Percentiles rank a stretch among this genome's conserved stretches.
Conservation (phyloP, 2,113 vertebrate species). For the Pelecanoides urinatrix region DNA sequence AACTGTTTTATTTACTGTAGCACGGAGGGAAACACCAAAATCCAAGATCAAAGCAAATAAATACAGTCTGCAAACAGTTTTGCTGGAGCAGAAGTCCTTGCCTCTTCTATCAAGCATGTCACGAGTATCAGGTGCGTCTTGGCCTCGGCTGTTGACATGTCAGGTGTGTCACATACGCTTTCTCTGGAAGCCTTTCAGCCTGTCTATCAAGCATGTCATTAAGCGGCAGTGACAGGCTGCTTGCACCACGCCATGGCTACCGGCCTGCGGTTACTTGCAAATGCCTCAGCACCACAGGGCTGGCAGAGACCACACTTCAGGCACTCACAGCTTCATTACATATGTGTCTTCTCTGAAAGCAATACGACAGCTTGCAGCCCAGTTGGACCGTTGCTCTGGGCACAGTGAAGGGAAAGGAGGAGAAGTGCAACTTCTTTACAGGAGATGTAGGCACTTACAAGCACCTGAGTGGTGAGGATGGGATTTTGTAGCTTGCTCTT, state of each 20-base stretch:
- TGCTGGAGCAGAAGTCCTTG: neutral
- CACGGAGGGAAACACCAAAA: neutral
- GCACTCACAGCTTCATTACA: neutral
- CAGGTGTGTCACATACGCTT: neutral
- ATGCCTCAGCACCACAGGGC: neutral
- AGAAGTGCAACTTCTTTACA: neutral
- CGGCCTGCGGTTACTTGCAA: neutral
- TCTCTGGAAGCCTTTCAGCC: neutral
- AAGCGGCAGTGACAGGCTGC: neutral
- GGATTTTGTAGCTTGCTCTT: neutral
- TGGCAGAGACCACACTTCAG: neutral
- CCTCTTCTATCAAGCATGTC: neutral
- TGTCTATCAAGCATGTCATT: rapidly evolving
- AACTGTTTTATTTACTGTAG: neutral
- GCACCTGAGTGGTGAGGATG: neutral
- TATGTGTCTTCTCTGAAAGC: neutral
- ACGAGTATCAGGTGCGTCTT: neutral
- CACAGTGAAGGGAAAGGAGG: neutral
- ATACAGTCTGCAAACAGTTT: neutral
- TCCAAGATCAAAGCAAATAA: neutral
- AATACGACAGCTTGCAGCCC: neutral
- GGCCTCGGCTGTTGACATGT: neutral
- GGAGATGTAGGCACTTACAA: neutral
- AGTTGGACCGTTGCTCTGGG: neutral
- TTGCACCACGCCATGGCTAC: rapidly evolving